phyloP scores from a whole-genome alignment of 2,113 vertebrate genomes.

The Scophthalmus maximus region DNA sequence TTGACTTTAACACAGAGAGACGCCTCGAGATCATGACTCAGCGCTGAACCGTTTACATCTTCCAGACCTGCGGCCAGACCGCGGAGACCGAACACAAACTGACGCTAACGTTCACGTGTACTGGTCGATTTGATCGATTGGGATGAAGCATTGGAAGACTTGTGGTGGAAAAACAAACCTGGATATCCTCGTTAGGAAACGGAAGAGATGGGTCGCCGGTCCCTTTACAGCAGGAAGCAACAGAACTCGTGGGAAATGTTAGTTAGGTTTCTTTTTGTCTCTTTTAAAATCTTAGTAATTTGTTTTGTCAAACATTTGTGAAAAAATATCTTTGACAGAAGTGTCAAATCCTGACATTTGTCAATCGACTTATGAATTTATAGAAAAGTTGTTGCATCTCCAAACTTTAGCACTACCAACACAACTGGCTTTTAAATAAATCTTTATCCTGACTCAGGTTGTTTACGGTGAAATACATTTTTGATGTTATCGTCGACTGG shows the following conservation, averaged over 20 bases:
- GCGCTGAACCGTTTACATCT: conserved; percentile 31
- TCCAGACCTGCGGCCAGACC: conserved; percentile 9
- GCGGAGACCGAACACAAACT: too few species aligned
- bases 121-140: too few species aligned
- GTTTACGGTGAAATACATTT: too few species aligned
- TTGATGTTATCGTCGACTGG: too few species aligned
- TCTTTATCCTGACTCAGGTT: too few species aligned
- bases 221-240: not conserved
- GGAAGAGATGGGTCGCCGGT: not conserved
- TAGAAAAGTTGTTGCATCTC: too few species aligned
- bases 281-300: too few species aligned
- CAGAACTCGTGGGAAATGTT: not conserved
- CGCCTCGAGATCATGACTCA: conserved; percentile 53
- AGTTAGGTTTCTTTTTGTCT: not conserved
- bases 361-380: too few species aligned
- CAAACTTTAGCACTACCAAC: too few species aligned
- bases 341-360: too few species aligned
- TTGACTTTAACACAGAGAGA: conserved; percentile 38
- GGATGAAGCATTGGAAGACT: not conserved
- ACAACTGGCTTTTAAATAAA: too few species aligned
- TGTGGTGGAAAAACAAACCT: not conserved
- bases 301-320: not conserved
- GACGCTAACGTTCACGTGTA: too few species aligned
- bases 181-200: not conserved
- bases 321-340: not conserved